Conservation (phyloP, 2,113 vertebrate species). For the Cepphus grylle region DNA sequence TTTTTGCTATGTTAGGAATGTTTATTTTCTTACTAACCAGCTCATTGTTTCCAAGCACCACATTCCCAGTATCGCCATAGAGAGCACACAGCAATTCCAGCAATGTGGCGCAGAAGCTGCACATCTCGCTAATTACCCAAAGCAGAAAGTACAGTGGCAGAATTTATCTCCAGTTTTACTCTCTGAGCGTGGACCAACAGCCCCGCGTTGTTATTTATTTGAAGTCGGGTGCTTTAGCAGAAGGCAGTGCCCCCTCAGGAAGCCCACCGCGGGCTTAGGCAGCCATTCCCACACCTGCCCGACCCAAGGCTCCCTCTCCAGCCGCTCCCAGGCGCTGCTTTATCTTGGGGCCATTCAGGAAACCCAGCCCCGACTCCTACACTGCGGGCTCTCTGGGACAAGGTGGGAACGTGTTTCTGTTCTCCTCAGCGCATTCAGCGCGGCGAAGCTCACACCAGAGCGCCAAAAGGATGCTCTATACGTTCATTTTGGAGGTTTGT, state of each 20-base stretch:
- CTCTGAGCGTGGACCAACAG: accelerated
- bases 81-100: accelerated
- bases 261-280: accelerated
- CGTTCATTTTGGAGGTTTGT: not conserved
- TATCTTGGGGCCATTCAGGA: accelerated
- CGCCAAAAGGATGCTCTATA: not conserved
- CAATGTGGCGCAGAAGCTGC: accelerated
- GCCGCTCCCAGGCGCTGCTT: accelerated
- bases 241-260: not conserved
- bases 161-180: not conserved
- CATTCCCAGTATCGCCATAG: not conserved
- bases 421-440: not conserved
- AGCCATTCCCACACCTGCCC: not conserved
- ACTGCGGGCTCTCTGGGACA: not conserved
- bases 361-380: not conserved
- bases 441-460: not conserved
- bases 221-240: not conserved
- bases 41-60: not conserved
- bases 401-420: not conserved
- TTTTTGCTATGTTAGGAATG: not conserved
- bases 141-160: accelerated
- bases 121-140: accelerated
- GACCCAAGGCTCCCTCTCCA: accelerated
- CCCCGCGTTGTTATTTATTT: accelerated
- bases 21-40: not conserved